A percentile compares a stretch with the other conserved stretches of the same genome.
Conservation (phyloP, 2,797 vertebrate species). For the Lithobates pipiens region DNA sequence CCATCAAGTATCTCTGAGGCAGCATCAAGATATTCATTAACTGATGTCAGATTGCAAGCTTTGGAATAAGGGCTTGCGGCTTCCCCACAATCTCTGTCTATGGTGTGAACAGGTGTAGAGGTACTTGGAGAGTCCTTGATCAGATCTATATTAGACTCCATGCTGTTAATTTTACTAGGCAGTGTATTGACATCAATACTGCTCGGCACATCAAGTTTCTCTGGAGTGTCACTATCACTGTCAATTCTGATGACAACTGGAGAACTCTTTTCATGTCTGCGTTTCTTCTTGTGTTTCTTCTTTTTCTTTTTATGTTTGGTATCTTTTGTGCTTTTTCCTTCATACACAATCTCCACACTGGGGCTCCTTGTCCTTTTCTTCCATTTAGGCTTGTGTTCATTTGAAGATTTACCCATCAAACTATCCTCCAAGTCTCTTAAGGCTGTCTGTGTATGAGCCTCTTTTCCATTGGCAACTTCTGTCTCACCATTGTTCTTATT, state of each 20-base stretch:
- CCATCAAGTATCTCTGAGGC: constrained; percentile 58
- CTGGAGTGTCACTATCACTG: constrained; percentile 75
- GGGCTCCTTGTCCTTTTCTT: constrained; percentile 80
- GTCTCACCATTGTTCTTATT: constrained; percentile 57
- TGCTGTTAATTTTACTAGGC: constrained; percentile 43
- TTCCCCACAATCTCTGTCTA: constrained; percentile 34
- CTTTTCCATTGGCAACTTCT: constrained; percentile 66
- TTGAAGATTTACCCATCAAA: constrained; percentile 73
- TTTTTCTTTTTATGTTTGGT: constrained; percentile 87
- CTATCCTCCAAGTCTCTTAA: constrained; percentile 69
- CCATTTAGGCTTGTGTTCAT: constrained; percentile 74
- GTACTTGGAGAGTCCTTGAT: constrained; percentile 63
- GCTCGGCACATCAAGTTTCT: constrained; percentile 59
- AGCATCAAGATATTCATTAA: constrained; percentile 54
- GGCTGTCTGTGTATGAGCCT: constrained; percentile 56
- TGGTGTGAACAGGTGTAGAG: constrained; percentile 53
- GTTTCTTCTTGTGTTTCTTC: constrained; percentile 92
- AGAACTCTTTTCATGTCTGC: constrained; percentile 76
- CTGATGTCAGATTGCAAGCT: constrained; percentile 39
- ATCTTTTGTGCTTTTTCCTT: constrained; percentile 77
- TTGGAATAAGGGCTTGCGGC: constrained; percentile 60
- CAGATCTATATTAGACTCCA: constrained; percentile 60
- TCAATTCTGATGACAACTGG: constrained; percentile 82
- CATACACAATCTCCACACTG: constrained; percentile 85
- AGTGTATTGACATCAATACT: constrained; percentile 55